Percentiles rank a stretch among this genome's conserved stretches.
These are phyloP conservation scores for Phragmatobia fuliginosa DNA, from an alignment of 2,888 invertebrate species.

Conservation along the genomic window DNA sequence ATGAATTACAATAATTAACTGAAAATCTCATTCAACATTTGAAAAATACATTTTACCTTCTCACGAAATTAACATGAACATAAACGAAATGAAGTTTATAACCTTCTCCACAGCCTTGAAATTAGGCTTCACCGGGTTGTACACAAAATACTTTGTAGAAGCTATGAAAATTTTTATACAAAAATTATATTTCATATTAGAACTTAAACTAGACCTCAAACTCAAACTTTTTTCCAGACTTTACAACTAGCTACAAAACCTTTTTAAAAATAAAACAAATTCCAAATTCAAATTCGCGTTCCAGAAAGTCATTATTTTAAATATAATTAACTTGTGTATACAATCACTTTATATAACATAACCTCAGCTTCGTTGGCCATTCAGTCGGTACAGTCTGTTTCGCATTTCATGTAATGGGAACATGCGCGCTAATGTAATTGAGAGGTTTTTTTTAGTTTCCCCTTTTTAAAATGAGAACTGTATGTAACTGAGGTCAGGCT, in stretches of 20 bases:
- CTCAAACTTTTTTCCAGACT: neutral
- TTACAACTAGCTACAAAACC: slow-evolving; percentile 4
- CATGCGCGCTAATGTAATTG: slow-evolving; percentile 80
- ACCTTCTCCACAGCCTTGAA: slow-evolving; percentile 6
- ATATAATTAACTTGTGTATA: slow-evolving; percentile 53
- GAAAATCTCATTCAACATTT: neutral
- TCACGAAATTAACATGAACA: neutral
- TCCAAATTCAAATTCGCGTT: slow-evolving; percentile 16
- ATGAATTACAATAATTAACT: neutral
- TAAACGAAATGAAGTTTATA: slow-evolving; percentile 12
- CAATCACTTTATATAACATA: slow-evolving; percentile 44
- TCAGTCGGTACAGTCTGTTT: slow-evolving; percentile 38
- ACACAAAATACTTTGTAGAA: neutral
- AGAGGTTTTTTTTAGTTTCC: slow-evolving; percentile 63
- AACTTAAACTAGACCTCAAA: neutral
- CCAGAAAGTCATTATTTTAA: slow-evolving; percentile 36
- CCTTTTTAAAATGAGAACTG: slow-evolving; percentile 65
- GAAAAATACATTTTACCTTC: neutral
- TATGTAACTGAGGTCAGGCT: slow-evolving; percentile 61
- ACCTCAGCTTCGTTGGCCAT: slow-evolving; percentile 41
- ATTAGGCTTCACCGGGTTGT: neutral
- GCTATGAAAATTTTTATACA: neutral
- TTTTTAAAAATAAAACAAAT: neutral
- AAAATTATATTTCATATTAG: neutral
- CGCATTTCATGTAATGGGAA: slow-evolving; percentile 69